Evolutionary conservation across 30 jellyfish, hydroid and myxozoan species (phyloP).

Genomic region (Aurelia sp.): DNA sequence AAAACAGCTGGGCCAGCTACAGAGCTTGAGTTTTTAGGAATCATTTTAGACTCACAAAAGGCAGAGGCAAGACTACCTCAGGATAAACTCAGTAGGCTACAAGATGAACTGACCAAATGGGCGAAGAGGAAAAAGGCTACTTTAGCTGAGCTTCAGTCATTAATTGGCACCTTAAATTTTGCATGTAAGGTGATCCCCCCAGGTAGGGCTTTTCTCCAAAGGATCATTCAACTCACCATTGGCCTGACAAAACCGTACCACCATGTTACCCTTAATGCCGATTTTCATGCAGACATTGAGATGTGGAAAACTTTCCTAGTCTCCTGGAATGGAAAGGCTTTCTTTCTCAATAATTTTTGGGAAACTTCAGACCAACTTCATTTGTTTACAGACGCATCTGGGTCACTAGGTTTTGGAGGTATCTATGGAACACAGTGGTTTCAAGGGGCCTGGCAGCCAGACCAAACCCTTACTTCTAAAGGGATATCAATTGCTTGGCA

Average conservation of each 20-base stretch:
- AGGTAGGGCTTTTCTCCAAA: slow-evolving; percentile 22
- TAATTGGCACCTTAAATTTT: slow-evolving; percentile 65
- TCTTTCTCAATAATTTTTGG: slow-evolving; percentile 12
- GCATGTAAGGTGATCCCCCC: slow-evolving; percentile 72
- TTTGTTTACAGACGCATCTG: slow-evolving; percentile 27
- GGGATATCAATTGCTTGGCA: slow-evolving; percentile 31
- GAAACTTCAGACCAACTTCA: neutral
- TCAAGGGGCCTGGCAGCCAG: slow-evolving; percentile 2
- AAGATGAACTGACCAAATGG: neutral
- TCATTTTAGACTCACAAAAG: slow-evolving; percentile 42
- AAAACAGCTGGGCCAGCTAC: slow-evolving; percentile 85
- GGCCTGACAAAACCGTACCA: slow-evolving; percentile 43
- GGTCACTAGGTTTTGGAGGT: slow-evolving; percentile 40
- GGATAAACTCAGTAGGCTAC: slow-evolving; percentile 42
- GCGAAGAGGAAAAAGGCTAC: slow-evolving; percentile 26
- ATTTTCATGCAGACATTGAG: slow-evolving; percentile 44
- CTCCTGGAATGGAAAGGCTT: slow-evolving; percentile 79
- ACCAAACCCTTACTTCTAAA: slow-evolving; percentile 9
- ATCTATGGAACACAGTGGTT: neutral
- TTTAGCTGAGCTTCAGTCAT: slow-evolving; percentile 50
- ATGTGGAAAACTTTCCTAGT: slow-evolving; percentile 57
- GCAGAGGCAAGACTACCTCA: slow-evolving; percentile 50
- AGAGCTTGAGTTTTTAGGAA: slow-evolving; percentile 49
- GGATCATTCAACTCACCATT: slow-evolving; percentile 38
- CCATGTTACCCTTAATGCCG: slow-evolving; percentile 11